Base-by-base conservation (phyloP, 1,140 invertebrate species). In the Archivesica marissinica region DNA sequence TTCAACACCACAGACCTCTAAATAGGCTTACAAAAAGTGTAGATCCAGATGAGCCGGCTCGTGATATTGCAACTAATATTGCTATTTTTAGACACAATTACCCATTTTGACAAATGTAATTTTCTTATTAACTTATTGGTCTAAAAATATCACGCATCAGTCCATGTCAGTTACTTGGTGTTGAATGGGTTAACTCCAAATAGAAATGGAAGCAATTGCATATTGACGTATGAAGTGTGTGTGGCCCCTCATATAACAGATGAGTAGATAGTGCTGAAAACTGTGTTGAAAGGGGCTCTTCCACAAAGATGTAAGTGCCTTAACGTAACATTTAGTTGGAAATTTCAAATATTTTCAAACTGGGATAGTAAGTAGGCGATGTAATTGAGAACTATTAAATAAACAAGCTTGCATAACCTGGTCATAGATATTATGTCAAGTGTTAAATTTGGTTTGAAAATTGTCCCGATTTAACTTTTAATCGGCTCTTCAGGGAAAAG, bases 351-450 rank as follows among this genome's bases (percentile, higher is more conserved):
- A 76, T 76, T 76, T 76, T 76, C 13, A 38, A 39, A 56, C 54
- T 76, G 6, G 25, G 33, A 38, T 25, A 52, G 47, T 76, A 41
- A 38, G 30, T 59, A 56, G 50, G 25, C 54, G 38, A 59, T 56
- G 74, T 76, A 76, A 76, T 76, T 39, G 74, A 72, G 68, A 56
- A 50, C 30, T 41, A 56, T 76, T 56, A 76, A 76, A 76, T 76
- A 59, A 76, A 76, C 50, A 76, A 56, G 50, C 33, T 50, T 38
- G 74, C 39, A 56, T 35, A 56, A 76, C 74, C 56, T 56, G 30
- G 74, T 35, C 74, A 56, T 76, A 76, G 47, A 76, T 59, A 54
- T 54, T 76, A 56, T 33, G 30, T 76, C 30, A 76, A 76, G 74
- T 76, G 54, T 76, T 76, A 76, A 76, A 76, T 76, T 76, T 59